Evolutionary conservation across 2,797 vertebrate species (phyloP).

Genomic region (Falco concolor): DNA sequence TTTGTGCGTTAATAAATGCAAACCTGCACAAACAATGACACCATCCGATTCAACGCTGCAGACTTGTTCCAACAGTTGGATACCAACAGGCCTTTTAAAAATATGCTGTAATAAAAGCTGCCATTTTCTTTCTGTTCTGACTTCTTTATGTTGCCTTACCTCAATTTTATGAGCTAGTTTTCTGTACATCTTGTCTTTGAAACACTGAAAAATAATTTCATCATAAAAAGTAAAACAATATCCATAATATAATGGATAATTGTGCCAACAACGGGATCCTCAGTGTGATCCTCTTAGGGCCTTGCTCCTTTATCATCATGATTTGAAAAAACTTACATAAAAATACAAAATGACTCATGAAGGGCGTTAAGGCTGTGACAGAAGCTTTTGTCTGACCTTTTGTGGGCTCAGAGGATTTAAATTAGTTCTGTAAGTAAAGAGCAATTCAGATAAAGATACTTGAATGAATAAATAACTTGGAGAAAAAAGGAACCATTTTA

Average conservation of each 20-base stretch:
- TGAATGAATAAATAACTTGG: background rate
- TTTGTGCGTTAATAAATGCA: background rate
- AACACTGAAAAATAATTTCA: background rate
- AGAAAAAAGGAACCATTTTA: background rate
- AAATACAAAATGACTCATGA: background rate
- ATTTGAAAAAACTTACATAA: background rate
- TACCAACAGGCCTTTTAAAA: background rate
- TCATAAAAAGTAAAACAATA: background rate
- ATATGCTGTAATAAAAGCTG: background rate
- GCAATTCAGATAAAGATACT: background rate
- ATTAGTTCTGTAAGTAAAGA: constrained; percentile 29
- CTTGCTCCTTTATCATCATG: background rate
- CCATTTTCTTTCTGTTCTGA: background rate
- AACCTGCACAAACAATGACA: background rate
- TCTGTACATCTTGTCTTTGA: background rate
- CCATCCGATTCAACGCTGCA: background rate
- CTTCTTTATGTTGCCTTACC: background rate
- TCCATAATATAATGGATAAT: background rate
- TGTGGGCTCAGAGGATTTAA: background rate
- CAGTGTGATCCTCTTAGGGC: background rate
- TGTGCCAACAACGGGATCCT: background rate
- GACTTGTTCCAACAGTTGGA: background rate
- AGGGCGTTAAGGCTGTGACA: background rate
- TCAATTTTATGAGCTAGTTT: background rate
- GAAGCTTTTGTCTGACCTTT: constrained; percentile 13